Percentiles rank a stretch among this genome's conserved stretches.
Evolutionary conservation across 2,888 invertebrate genomes (phyloP).

Genomic region (Leptodirus hochenwartii): DNA sequence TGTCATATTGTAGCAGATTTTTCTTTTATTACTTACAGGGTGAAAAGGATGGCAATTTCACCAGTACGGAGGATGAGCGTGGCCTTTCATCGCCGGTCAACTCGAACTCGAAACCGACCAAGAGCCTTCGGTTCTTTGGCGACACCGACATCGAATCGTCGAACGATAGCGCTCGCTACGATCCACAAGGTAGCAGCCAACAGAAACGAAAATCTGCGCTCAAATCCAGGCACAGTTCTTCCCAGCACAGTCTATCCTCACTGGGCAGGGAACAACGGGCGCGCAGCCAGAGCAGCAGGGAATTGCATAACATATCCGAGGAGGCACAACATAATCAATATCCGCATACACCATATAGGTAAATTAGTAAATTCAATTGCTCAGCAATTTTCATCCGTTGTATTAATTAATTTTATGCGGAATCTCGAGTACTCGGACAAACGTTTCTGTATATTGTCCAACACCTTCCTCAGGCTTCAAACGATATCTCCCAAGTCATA

Average conservation of each 20-base stretch:
- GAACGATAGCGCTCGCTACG: slow-evolving; percentile 31
- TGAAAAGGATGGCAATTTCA: slow-evolving; percentile 27
- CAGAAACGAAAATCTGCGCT: slow-evolving; percentile 12
- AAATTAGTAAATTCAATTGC: too few relatives aligned
- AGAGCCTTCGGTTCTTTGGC: slow-evolving; percentile 67
- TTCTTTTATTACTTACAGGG: not conserved
- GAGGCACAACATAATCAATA: too few relatives aligned
- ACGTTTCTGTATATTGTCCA: too few relatives aligned
- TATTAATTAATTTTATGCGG: too few relatives aligned
- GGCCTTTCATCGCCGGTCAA: slow-evolving; percentile 20
- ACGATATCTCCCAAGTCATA: too few relatives aligned
- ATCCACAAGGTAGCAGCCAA: slow-evolving; percentile 8
- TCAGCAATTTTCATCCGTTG: too few relatives aligned
- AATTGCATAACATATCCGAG: slow-evolving; percentile 40
- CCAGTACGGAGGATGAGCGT: slow-evolving; percentile 38
- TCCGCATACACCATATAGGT: too few relatives aligned
- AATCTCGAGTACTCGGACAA: too few relatives aligned
- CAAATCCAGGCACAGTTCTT: slow-evolving; percentile 15
- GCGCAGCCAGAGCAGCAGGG: slow-evolving; percentile 26
- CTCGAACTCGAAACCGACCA: slow-evolving; percentile 32
- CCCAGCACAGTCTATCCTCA: slow-evolving; percentile 10
- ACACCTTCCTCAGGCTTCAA: too few relatives aligned
- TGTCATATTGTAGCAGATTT: too few relatives aligned
- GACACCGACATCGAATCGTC: slow-evolving; percentile 70
- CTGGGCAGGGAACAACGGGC: slow-evolving; percentile 15